Evolutionary conservation across 2,113 vertebrate genomes (phyloP).

Genomic region (Gambusia holbrooki): DNA sequence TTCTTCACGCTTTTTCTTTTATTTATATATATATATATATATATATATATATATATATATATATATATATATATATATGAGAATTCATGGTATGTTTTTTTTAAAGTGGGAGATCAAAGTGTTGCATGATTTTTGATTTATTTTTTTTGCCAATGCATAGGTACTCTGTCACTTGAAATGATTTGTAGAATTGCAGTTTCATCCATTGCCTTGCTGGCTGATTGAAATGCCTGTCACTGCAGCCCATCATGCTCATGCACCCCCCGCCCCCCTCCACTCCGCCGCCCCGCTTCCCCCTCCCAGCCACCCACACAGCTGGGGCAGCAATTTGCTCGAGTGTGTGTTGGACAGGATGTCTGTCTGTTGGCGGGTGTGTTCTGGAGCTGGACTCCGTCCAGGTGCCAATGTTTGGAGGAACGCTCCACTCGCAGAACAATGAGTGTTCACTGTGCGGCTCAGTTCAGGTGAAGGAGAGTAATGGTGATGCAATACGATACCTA

Average conservation of each 20-base stretch:
- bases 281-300: too few relatives aligned
- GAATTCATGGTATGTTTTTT: not conserved
- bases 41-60: too few relatives aligned
- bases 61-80: too few relatives aligned
- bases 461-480: conserved; percentile 64
- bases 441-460: conserved; percentile 68
- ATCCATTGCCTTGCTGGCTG: conserved; percentile 1
- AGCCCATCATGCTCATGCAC: conserved; percentile 1
- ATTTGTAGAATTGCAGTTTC: not conserved
- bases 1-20: conserved; percentile 27
- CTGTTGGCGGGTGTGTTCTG: conserved; percentile 33
- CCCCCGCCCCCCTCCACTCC: not conserved
- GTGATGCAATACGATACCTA: conserved; percentile 69
- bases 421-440: conserved; percentile 62
- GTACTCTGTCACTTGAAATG: not conserved
- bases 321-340: conserved; percentile 29
- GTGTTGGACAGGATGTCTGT: conserved; percentile 20
- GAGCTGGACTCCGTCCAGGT: conserved; percentile 44
- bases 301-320: not conserved
- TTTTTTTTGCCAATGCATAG: not conserved
- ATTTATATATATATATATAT: too few relatives aligned
- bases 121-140: too few relatives aligned
- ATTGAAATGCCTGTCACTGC: conserved; percentile 3
- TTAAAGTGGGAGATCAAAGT: not conserved
- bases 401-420: conserved; percentile 53